A percentile compares a stretch with the other conserved stretches of the same genome.
phyloP scores from a whole-genome alignment of 2,888 invertebrate genomes.

The Harpagoxenus sublaevis region DNA sequence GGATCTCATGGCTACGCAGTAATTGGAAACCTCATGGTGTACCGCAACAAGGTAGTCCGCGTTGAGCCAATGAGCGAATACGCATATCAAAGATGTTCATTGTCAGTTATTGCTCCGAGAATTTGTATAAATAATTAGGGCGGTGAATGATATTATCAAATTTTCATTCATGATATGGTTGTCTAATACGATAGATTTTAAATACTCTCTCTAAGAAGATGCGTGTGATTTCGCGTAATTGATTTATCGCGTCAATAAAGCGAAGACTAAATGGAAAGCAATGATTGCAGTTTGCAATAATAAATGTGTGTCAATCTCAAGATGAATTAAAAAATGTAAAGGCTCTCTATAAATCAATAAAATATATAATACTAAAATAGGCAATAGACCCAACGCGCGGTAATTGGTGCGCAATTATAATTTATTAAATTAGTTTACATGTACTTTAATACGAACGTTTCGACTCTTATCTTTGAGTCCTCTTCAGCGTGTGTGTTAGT shows the following conservation, averaged over 20 bases:
- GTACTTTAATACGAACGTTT: too few relatives aligned
- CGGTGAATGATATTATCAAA: neutral
- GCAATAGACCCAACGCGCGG: too few relatives aligned
- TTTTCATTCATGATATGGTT: neutral
- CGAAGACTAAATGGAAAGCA: neutral
- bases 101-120: conserved; percentile 22
- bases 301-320: neutral
- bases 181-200: too few relatives aligned
- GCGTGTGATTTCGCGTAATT: neutral
- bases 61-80: conserved; percentile 62
- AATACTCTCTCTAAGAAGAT: too few relatives aligned
- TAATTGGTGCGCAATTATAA: too few relatives aligned
- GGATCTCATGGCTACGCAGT: conserved; percentile 71
- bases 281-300: neutral
- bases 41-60: conserved; percentile 59
- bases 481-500: too few relatives aligned
- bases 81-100: conserved; percentile 66
- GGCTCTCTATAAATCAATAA: too few relatives aligned
- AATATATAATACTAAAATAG: too few relatives aligned
- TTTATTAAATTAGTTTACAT: too few relatives aligned
- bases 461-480: too few relatives aligned
- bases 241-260: neutral
- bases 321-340: neutral
- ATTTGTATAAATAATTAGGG: neutral
- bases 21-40: conserved; percentile 80